Base-by-base conservation (phyloP, 2,888 invertebrate species). In the Caenorhabditis parvicauda region DNA sequence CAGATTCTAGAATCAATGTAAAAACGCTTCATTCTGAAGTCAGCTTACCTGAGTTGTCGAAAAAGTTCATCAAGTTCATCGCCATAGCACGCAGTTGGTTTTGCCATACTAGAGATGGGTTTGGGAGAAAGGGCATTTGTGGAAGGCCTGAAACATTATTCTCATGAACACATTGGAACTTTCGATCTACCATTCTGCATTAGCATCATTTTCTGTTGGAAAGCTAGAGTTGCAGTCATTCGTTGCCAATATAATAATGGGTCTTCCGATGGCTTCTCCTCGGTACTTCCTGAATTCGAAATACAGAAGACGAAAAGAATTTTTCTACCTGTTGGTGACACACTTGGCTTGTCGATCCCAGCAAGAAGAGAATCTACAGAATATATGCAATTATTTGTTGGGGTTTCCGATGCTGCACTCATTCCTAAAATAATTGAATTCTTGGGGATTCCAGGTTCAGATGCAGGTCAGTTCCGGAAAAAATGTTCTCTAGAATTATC, bases 141-240 rank as follows among this genome's bases (percentile, higher is more conserved):
- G 21, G 35, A 29, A 17, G 17, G 22, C 14, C n/a, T 5, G 17
- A 22, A 32, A 7, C n/a, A 32, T 32, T 22, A 17, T n/a, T n/a
- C n/a, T 6, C 21, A 19, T 38, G 5, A 3, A 22, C 17, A 19
- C 3, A 2, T 14, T n/a, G 17, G 17, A 39, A n/a, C 19, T 14
- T n/a, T n/a, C n/a, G n/a, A n/a, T 51, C 37, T 19, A 70, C 70
- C 54, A 58, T 68, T 68, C 38, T 68, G 67, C 42, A 70, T 57
- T 55, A 72, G 44, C 28, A 70, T 42, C 1, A 72, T 39, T 27
- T 70, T 72, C 38, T 72, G 70, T 42, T 72, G 72, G 12, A 70
- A 42, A 2, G 67, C 59, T 7, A 72, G 39, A 3, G 71, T 54
- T 9, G 64, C 54, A 9, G 60, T 49, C 65, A 72, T 67, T 46